These are phyloP conservation scores for Nudaria mundana DNA, from an alignment of 2,888 invertebrate species.

Conservation along the genomic window DNA sequence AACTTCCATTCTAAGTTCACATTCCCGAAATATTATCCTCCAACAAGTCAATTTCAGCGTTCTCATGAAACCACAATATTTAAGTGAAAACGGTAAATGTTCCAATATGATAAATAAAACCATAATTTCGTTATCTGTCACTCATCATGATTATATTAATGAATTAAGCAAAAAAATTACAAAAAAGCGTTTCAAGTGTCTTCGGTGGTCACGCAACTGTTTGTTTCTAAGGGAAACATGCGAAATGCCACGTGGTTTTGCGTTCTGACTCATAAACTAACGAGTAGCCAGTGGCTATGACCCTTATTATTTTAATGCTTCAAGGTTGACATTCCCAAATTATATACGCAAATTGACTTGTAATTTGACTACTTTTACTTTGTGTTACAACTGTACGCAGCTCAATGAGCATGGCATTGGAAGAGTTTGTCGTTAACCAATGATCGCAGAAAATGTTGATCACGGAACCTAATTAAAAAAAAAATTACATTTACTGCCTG, in stretches of 20 bases:
- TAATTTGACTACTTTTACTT: background rate
- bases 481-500: too few relatives aligned
- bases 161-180: background rate
- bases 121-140: conserved; percentile 1
- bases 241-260: background rate
- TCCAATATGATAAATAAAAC: too few relatives aligned
- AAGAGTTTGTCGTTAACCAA: too few relatives aligned
- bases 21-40: too few relatives aligned
- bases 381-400: background rate
- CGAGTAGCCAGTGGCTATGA: background rate
- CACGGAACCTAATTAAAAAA: too few relatives aligned
- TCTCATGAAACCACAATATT: too few relatives aligned
- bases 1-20: too few relatives aligned
- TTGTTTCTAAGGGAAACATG: conserved; percentile 1
- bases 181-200: background rate
- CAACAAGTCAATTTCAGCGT: too few relatives aligned
- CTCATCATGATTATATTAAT: conserved; percentile 1
- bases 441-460: too few relatives aligned
- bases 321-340: background rate
- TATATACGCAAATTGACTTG: background rate
- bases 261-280: background rate
- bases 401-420: too few relatives aligned
- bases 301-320: background rate
- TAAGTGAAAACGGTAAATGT: too few relatives aligned
- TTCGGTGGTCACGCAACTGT: background rate